A percentile compares a stretch with the other conserved stretches of the same genome.
Evolutionary conservation across 37 sponge, comb jelly and placozoan genomes (phyloP).

Genomic region (Haliclona indistincta): DNA sequence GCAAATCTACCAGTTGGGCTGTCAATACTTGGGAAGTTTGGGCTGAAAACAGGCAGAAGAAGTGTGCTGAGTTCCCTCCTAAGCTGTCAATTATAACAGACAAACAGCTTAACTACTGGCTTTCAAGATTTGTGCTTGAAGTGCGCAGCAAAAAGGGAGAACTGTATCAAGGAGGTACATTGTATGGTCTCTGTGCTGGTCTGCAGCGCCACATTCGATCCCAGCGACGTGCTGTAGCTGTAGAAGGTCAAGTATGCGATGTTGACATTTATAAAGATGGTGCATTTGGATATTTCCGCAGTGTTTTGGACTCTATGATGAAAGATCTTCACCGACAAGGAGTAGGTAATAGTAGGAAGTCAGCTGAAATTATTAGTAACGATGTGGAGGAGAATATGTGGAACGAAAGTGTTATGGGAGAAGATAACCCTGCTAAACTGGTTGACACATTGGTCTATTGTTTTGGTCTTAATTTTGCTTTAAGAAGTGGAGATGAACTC

Average conservation of each 20-base stretch:
- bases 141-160: not conserved
- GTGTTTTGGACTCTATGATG: not conserved
- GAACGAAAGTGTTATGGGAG: not conserved
- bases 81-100: not conserved
- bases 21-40: not conserved
- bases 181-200: not conserved
- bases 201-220: not conserved
- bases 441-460: not conserved
- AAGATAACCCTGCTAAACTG: not conserved
- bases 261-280: not conserved
- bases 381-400: not conserved
- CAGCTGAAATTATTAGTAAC: not conserved
- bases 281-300: not conserved
- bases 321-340: constrained; percentile 1
- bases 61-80: constrained; percentile 2
- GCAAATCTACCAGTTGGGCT: constrained; percentile 1
- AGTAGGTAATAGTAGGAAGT: constrained; percentile 1
- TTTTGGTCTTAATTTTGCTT: constrained; percentile 10
- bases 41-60: not conserved
- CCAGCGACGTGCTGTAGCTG: too few species aligned
- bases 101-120: not conserved
- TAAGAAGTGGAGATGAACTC: too few species aligned
- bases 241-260: not conserved
- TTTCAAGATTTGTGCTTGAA: not conserved
- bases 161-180: not conserved